Evolutionary conservation across 2,888 invertebrate genomes (phyloP).

Genomic region (Campopleginae sp.): DNA sequence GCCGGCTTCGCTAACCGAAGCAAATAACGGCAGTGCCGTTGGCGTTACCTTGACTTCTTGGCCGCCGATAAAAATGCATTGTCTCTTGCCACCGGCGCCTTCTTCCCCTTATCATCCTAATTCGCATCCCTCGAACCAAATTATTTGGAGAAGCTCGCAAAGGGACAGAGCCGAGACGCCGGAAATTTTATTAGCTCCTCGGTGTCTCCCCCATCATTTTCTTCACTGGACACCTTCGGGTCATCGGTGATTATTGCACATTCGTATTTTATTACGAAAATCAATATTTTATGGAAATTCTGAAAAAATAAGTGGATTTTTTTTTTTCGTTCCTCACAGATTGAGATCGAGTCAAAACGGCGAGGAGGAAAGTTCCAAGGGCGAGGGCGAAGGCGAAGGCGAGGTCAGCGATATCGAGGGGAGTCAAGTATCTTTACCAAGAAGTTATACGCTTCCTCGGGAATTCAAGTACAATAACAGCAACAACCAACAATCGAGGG

Average conservation of each 20-base stretch:
- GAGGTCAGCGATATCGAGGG: slow-evolving; percentile 83
- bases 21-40: slow-evolving; percentile 64
- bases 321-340: slow-evolving; percentile 46
- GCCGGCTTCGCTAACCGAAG: slow-evolving; percentile 71
- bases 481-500: slow-evolving; percentile 79
- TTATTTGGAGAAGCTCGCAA: slow-evolving; percentile 82
- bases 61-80: slow-evolving; percentile 83
- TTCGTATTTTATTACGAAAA: too few species aligned
- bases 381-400: slow-evolving; percentile 77
- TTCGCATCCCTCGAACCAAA: slow-evolving; percentile 77
- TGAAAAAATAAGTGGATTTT: too few species aligned
- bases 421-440: slow-evolving; percentile 91
- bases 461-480: slow-evolving; percentile 90
- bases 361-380: slow-evolving; percentile 73
- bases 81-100: slow-evolving; percentile 79
- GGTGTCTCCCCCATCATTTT: slow-evolving; percentile 83
- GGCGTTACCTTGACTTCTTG: slow-evolving; percentile 75
- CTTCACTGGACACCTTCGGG: slow-evolving; percentile 80
- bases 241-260: slow-evolving; percentile 74
- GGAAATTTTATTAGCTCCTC: slow-evolving; percentile 91
- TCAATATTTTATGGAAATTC: too few species aligned
- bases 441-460: slow-evolving; percentile 93
- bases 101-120: slow-evolving; percentile 78
- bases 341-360: slow-evolving; percentile 71
- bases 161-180: slow-evolving; percentile 89